Conservation (phyloP, 92 coral and sea anemone genomes). For the Zoanthus solanderi region DNA sequence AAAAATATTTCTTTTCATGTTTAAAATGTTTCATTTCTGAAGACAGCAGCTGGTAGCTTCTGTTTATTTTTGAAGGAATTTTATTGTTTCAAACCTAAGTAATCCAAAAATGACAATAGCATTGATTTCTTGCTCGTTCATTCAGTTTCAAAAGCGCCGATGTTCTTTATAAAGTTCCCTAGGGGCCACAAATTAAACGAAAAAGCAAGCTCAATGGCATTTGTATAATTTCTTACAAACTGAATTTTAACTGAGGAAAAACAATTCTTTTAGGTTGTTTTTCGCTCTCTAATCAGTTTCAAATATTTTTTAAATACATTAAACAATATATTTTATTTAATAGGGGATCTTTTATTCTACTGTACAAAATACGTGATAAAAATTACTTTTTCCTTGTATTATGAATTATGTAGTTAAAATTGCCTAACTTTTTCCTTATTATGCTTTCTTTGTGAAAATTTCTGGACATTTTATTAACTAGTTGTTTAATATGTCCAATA, state of each 20-base stretch:
- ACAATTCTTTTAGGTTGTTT: not conserved
- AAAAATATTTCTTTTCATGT: not conserved
- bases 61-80: constrained; percentile 18
- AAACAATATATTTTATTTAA: not conserved
- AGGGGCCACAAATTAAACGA: not conserved
- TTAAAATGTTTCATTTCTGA: not conserved
- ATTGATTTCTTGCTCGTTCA: not conserved
- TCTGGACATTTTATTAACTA: not conserved
- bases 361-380: not conserved
- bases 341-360: not conserved
- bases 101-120: constrained; percentile 37
- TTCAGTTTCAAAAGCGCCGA: not conserved
- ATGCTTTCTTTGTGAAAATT: not conserved
- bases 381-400: not conserved
- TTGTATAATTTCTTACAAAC: not conserved
- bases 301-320: not conserved
- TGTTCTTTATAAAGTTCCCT: not conserved
- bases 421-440: not conserved
- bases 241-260: not conserved
- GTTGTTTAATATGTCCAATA: not conserved
- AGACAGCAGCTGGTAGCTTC: not conserved
- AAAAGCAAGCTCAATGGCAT: not conserved
- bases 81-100: constrained; percentile 38
- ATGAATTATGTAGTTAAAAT: constrained; percentile 9
- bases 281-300: not conserved